phyloP scores from a whole-genome alignment of 2,888 invertebrate genomes.

The Drosophila barbarae region DNA sequence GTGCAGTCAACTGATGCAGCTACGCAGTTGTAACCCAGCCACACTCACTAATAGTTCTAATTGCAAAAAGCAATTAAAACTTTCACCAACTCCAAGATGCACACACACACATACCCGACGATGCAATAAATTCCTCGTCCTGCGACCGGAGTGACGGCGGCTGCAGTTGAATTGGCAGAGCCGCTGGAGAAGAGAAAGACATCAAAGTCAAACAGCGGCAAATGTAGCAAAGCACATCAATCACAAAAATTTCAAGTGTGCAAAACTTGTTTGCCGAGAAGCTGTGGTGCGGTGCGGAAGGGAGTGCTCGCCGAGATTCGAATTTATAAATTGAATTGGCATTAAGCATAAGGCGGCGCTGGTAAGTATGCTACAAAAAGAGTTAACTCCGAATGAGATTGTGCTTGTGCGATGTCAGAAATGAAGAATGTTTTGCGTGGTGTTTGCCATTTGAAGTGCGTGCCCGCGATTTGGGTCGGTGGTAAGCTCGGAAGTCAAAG shows the following conservation, averaged over 20 bases:
- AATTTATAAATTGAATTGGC: constrained; percentile 69
- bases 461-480: constrained; percentile 45
- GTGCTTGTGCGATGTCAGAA: constrained; percentile 36
- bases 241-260: constrained; percentile 73
- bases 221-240: constrained; percentile 68
- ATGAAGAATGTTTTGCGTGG: constrained; percentile 50
- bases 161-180: constrained; percentile 31
- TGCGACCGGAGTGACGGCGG: constrained; percentile 9
- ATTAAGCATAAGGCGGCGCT: constrained; percentile 66
- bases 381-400: constrained; percentile 31
- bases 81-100: constrained; percentile 69
- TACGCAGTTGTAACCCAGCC: constrained; percentile 64
- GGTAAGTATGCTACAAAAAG: constrained; percentile 64
- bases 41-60: constrained; percentile 73
- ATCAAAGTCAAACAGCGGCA: constrained; percentile 67
- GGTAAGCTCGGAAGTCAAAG: constrained; percentile 47
- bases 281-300: constrained; percentile 49
- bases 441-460: constrained; percentile 60
- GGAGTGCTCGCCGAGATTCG: constrained; percentile 18
- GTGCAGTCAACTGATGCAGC: constrained; percentile 69
- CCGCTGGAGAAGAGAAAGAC: constrained; percentile 49
- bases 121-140: constrained; percentile 22
- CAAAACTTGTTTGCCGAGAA: constrained; percentile 68
- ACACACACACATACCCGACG: constrained; percentile 38
- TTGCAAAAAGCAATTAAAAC: constrained; percentile 75